Conservation (phyloP, 2,797 vertebrate genomes). For the Limnodromus scolopaceus region DNA sequence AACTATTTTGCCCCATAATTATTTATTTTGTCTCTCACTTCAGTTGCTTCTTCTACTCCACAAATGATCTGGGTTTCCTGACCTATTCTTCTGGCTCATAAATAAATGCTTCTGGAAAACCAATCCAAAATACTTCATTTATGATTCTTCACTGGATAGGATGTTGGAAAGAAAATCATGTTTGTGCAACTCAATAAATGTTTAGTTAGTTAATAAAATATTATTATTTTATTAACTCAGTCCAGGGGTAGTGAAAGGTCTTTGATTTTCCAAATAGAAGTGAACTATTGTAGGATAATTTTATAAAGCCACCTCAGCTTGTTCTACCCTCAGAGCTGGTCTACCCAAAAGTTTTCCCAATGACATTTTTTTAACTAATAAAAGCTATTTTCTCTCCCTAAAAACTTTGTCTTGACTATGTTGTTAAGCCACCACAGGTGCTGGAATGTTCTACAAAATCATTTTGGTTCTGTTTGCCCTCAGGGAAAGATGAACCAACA, state of each 20-base stretch:
- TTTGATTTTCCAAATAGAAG: not conserved
- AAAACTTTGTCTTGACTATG: not conserved
- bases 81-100: not conserved
- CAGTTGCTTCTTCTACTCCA: not conserved
- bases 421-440: not conserved
- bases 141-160: not conserved
- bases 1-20: not conserved
- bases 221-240: not conserved
- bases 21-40: not conserved
- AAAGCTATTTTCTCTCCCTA: not conserved
- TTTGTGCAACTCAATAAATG: not conserved
- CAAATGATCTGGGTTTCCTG: not conserved
- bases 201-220: conserved; percentile 23
- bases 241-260: not conserved
- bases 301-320: not conserved
- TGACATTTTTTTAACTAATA: not conserved
- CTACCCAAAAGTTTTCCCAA: not conserved
- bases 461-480: not conserved
- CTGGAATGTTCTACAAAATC: not conserved
- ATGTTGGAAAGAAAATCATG: not conserved
- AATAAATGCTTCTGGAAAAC: not conserved
- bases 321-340: not conserved
- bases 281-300: not conserved
- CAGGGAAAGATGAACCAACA: not conserved
- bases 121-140: not conserved